phyloP scores from a whole-genome alignment of 2,797 vertebrate species.

The Perodicticus potto region DNA sequence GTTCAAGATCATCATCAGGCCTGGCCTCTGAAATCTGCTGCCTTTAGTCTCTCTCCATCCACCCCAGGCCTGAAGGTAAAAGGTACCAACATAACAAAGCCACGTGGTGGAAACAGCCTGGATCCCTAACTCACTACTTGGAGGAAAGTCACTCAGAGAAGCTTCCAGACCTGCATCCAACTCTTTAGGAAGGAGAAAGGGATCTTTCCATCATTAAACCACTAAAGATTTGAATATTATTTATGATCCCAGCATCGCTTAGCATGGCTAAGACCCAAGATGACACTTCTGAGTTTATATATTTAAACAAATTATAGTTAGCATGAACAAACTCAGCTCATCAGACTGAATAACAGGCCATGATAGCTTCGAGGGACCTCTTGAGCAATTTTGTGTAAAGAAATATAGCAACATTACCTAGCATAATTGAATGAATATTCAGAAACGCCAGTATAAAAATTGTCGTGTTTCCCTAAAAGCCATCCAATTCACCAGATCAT shows the following conservation, averaged over 20 bases:
- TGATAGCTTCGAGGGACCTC: background rate
- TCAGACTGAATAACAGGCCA: background rate
- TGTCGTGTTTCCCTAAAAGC: background rate
- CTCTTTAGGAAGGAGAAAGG: background rate
- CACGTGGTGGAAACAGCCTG: background rate
- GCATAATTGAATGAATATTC: background rate
- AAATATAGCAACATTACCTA: background rate
- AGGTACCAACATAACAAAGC: background rate
- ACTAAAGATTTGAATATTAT: background rate
- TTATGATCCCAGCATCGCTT: background rate
- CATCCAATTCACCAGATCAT: slow-evolving; percentile 14
- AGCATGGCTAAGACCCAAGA: background rate
- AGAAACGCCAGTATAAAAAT: background rate
- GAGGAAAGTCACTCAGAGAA: background rate
- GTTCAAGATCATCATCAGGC: background rate
- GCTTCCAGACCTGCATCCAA: background rate
- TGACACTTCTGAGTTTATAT: background rate
- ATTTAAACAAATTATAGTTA: slow-evolving; percentile 14
- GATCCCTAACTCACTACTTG: background rate
- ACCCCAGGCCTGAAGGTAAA: background rate
- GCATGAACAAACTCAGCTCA: background rate
- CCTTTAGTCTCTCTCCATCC: background rate
- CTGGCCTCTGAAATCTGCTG: background rate
- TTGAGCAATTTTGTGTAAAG: background rate
- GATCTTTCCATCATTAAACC: background rate